These are phyloP conservation scores for Bos taurus DNA, from an alignment of 2,113 vertebrate species.

Conservation along the genomic window DNA sequence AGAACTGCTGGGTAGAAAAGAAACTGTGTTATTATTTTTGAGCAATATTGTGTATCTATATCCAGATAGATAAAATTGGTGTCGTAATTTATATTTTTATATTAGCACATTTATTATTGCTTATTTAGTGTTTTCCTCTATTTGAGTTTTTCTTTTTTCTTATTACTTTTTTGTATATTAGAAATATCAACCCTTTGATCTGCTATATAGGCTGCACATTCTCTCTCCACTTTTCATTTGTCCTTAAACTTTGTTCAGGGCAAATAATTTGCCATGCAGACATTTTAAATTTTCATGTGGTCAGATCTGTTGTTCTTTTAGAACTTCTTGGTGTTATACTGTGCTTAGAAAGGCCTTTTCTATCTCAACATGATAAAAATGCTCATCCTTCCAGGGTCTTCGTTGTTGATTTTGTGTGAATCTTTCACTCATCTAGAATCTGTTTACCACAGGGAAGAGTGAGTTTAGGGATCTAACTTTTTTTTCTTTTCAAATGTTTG, in stretches of 20 bases:
- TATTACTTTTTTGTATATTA: neutral
- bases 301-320: neutral
- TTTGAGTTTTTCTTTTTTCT: neutral
- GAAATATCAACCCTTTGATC: neutral
- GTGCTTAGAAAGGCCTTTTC: neutral
- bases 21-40: neutral
- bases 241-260: neutral
- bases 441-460: neutral
- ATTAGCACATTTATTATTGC: neutral
- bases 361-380: neutral
- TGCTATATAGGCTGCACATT: neutral
- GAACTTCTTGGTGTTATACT: neutral
- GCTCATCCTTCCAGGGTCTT: neutral
- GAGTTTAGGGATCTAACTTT: neutral
- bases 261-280: neutral
- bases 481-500: neutral
- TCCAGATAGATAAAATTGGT: neutral
- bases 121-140: neutral
- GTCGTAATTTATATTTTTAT: neutral
- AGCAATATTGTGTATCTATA: neutral
- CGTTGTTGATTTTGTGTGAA: neutral
- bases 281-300: neutral
- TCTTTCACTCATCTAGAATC: neutral
- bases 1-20: neutral
- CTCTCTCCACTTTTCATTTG: neutral